Conservation (phyloP, 2,113 vertebrate species). For the Atherinomorus stipes region DNA sequence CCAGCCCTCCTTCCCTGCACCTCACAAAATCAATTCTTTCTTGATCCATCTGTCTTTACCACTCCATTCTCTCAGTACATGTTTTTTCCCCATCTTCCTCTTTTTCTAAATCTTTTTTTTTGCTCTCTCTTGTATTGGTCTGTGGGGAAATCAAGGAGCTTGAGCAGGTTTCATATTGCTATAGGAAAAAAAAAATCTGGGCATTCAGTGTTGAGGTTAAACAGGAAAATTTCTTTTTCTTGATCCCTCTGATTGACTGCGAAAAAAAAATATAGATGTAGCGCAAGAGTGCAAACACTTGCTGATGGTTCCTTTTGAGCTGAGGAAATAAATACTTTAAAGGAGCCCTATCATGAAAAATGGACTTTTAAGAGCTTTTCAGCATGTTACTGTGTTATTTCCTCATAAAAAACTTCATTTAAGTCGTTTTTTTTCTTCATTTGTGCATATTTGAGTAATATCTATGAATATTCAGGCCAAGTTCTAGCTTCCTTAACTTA, state of each 20-base stretch:
- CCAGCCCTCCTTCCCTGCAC: neutral
- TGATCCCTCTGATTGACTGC: conserved; percentile 17
- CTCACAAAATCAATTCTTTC: conserved; percentile 43
- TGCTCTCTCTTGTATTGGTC: conserved; percentile 1
- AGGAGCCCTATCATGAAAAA: no score
- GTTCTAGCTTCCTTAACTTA: no score
- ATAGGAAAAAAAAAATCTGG: conserved; percentile 46
- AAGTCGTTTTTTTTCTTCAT: no score
- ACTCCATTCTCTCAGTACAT: conserved; percentile 19
- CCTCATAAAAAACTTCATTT: no score
- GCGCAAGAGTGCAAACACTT: no score
- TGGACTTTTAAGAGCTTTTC: no score
- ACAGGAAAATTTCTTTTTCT: conserved; percentile 13
- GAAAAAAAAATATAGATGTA: no score
- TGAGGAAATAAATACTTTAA: no score
- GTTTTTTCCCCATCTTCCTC: neutral
- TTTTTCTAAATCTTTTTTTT: neutral
- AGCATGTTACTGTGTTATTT: no score
- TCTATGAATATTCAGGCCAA: no score
- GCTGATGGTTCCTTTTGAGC: no score
- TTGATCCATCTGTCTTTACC: conserved; percentile 33
- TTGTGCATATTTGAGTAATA: no score
- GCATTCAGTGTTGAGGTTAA: conserved; percentile 34
- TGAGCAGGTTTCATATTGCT: conserved; percentile 64
- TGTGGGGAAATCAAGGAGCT: conserved; percentile 54